phyloP scores from a whole-genome alignment of 23 tunicate genomes.

The Styela plicata region DNA sequence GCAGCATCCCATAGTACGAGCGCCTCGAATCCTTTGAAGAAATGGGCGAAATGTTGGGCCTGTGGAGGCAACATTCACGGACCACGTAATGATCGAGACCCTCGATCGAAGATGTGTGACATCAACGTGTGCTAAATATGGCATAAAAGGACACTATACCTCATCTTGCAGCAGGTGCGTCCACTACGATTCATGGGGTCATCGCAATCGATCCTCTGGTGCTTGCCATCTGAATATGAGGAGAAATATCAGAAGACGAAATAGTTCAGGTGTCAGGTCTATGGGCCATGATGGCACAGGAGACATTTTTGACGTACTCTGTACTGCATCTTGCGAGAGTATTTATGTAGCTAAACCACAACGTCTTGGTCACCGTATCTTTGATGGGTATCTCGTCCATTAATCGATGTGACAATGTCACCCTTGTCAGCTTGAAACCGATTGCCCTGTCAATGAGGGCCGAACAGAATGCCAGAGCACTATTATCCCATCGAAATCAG shows the following conservation, averaged over 20 bases:
- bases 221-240: neutral
- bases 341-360: neutral
- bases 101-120: neutral
- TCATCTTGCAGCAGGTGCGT: neutral
- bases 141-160: neutral
- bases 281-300: neutral
- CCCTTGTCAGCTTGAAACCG: neutral
- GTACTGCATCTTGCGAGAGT: too few species aligned
- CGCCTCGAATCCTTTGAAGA: too few species aligned
- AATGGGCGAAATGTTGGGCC: neutral
- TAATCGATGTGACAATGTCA: neutral
- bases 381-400: neutral
- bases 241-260: neutral
- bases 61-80: neutral
- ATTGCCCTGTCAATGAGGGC: neutral
- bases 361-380: neutral
- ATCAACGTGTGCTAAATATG: neutral
- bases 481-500: neutral
- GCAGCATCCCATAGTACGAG: neutral
- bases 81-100: neutral
- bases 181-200: neutral
- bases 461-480: neutral
- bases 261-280: neutral
- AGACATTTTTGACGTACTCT: neutral
- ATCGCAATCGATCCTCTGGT: neutral